A percentile compares a stretch with the other conserved stretches of the same genome.
Evolutionary conservation across 2,797 vertebrate genomes (phyloP).

Genomic region (Amphiprion clarkii): DNA sequence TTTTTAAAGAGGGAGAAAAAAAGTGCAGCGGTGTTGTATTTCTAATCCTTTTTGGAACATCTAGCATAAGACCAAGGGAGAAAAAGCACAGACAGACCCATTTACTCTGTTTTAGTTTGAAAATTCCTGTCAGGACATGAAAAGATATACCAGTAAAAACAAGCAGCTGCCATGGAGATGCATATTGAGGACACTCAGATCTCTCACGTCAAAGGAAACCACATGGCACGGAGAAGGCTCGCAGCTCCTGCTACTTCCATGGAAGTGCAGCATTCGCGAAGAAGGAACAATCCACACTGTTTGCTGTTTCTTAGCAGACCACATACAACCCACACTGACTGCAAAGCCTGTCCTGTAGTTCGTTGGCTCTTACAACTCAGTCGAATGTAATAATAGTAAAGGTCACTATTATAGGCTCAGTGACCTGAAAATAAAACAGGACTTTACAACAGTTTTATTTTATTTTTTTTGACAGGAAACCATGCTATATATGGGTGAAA

Average conservation of each 20-base stretch:
- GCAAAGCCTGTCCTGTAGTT: constrained; percentile 24
- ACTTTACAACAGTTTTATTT: background rate
- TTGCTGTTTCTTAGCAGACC: constrained; percentile 24
- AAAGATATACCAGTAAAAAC: constrained; percentile 56
- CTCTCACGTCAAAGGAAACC: constrained; percentile 58
- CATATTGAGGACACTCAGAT: constrained; percentile 46
- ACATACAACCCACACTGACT: constrained; percentile 30
- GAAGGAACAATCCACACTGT: constrained; percentile 44
- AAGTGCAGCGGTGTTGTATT: constrained; percentile 17
- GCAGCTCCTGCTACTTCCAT: constrained; percentile 59
- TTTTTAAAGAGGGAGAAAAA: background rate
- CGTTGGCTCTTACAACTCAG: constrained; percentile 28
- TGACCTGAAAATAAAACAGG: constrained; percentile 26
- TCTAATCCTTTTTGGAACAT: constrained; percentile 22
- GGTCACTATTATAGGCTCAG: constrained; percentile 16
- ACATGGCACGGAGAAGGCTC: constrained; percentile 19
- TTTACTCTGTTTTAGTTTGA: constrained; percentile 1
- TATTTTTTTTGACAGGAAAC: constrained; percentile 13
- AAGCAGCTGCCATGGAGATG: constrained; percentile 58
- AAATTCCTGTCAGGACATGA: constrained; percentile 37
- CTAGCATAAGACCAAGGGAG: background rate
- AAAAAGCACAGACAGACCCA: background rate
- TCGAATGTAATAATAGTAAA: constrained; percentile 37
- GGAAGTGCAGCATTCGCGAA: constrained; percentile 53
- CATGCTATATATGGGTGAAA: background rate